Conservation (phyloP, 2,113 vertebrate genomes). For the Pterocles gutturalis region DNA sequence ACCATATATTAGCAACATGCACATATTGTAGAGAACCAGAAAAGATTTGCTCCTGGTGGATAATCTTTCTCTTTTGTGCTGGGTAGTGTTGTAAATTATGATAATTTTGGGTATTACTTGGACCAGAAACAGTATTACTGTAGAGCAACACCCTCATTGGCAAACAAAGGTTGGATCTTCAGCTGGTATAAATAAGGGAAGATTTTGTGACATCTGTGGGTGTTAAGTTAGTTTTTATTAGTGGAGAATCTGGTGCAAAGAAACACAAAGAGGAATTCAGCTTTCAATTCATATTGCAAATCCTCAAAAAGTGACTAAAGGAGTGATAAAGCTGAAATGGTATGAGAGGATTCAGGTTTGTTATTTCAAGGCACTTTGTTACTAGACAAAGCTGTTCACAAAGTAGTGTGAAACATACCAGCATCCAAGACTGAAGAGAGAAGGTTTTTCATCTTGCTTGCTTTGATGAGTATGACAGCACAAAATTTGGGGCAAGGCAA, state of each 20-base stretch:
- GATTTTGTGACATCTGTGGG: background rate
- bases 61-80: background rate
- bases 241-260: background rate
- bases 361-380: background rate
- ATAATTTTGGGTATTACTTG: background rate
- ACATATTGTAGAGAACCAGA: background rate
- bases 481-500: background rate
- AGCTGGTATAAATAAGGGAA: background rate
- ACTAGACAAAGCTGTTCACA: background rate
- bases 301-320: background rate
- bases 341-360: background rate
- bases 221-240: background rate
- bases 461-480: background rate
- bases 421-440: background rate
- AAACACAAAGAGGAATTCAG: background rate
- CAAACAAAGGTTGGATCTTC: slow-evolving; percentile 1
- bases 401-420: background rate
- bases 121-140: background rate
- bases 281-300: background rate
- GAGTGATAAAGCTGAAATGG: background rate
- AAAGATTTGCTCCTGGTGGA: background rate
- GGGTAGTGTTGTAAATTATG: background rate
- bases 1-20: background rate
- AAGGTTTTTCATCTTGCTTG: background rate
- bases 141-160: background rate